Evolutionary conservation across 2,797 vertebrate species (phyloP).

Genomic region (Chloroceryle inda): DNA sequence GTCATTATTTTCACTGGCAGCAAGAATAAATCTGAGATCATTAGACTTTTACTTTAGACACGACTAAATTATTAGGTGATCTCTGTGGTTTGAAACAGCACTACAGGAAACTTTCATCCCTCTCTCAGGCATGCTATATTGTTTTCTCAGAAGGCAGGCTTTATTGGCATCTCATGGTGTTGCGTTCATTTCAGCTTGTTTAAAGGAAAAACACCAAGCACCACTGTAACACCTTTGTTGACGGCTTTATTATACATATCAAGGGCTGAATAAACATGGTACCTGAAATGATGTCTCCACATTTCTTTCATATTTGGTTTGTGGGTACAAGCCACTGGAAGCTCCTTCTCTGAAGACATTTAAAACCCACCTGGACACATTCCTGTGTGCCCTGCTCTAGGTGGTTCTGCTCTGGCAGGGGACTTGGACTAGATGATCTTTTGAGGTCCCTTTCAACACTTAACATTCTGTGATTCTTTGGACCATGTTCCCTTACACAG

Average conservation of each 20-base stretch:
- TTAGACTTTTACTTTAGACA: neutral
- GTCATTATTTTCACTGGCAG: neutral
- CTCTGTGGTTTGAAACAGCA: neutral
- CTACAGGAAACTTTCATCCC: neutral
- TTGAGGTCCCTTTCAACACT: no score
- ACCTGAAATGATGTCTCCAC: neutral
- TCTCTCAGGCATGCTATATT: neutral
- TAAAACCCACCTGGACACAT: no score
- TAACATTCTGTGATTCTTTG: no score
- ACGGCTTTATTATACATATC: neutral
- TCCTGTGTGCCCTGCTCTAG: no score
- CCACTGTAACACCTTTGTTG: neutral
- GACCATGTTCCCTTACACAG: neutral
- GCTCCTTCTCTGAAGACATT: no score
- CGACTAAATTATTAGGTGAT: constrained; percentile 10
- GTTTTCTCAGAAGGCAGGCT: neutral
- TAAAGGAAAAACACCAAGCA: neutral
- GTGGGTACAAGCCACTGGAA: neutral
- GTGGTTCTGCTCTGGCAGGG: no score
- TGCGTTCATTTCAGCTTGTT: neutral
- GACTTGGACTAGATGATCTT: no score
- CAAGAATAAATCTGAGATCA: constrained; percentile 23
- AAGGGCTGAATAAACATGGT: neutral
- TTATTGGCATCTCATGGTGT: neutral
- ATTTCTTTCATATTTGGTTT: neutral